A percentile compares a stretch with the other conserved stretches of the same genome.
Evolutionary conservation across 2,888 invertebrate species (phyloP).

Genomic region (Tenthredo scrophulariae): DNA sequence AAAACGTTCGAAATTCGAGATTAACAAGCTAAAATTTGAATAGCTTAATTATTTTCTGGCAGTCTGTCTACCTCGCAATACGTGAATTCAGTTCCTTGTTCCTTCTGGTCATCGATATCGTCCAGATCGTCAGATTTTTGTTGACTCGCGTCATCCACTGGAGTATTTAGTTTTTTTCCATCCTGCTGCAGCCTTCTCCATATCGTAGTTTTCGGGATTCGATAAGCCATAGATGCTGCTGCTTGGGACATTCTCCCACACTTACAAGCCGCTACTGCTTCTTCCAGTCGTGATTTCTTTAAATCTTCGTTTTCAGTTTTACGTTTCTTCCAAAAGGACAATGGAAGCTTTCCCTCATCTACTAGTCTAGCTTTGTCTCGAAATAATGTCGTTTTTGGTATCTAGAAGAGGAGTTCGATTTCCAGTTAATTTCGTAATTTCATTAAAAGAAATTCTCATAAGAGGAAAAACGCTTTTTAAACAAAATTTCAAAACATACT

Average conservation of each 20-base stretch:
- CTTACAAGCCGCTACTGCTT: conserved; percentile 77
- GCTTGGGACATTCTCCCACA: conserved; percentile 78
- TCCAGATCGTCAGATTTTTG: conserved; percentile 51
- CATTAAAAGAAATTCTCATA: not conserved
- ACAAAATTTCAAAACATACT: conserved; percentile 61
- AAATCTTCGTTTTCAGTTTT: conserved; percentile 72
- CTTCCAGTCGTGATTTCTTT: conserved; percentile 73
- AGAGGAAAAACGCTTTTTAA: not conserved
- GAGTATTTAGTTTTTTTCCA: conserved; percentile 60
- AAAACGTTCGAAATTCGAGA: too few relatives aligned
- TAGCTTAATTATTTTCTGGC: not conserved
- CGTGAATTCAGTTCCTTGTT: conserved; percentile 56
- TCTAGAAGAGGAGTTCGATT: conserved; percentile 64
- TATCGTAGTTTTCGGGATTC: conserved; percentile 78
- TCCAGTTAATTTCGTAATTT: not conserved
- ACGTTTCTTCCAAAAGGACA: conserved; percentile 73
- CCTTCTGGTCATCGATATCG: conserved; percentile 43
- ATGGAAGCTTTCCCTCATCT: conserved; percentile 75
- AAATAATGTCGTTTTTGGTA: conserved; percentile 78
- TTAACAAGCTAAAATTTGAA: not conserved
- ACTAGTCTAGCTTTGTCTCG: conserved; percentile 76
- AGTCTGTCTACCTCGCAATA: conserved; percentile 56
- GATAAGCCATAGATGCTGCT: conserved; percentile 75
- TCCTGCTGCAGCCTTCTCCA: conserved; percentile 77
- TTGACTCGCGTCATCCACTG: conserved; percentile 50